A percentile compares a stretch with the other conserved stretches of the same genome.
Conservation (phyloP, 2,888 invertebrate genomes). For the Saturnia japonica region DNA sequence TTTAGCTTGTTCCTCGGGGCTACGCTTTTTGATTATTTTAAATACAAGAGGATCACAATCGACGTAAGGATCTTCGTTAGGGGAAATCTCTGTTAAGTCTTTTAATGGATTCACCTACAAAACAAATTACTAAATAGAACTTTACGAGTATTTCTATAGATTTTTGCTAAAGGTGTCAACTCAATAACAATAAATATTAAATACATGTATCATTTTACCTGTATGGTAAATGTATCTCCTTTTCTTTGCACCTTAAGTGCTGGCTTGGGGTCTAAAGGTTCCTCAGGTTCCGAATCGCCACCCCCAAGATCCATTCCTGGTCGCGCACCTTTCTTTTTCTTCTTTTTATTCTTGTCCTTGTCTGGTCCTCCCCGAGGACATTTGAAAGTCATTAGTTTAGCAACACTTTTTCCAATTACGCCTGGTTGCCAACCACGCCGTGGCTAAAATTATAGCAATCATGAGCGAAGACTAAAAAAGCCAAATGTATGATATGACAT, state of each 20-base stretch:
- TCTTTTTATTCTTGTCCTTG: constrained; percentile 66
- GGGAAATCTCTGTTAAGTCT: constrained; percentile 79
- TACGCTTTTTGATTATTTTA: constrained; percentile 84
- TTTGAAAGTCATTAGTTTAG: constrained; percentile 72
- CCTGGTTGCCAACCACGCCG: constrained; percentile 83
- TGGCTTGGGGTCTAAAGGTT: constrained; percentile 81
- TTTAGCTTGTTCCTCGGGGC: constrained; percentile 78
- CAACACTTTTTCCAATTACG: constrained; percentile 75
- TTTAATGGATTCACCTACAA: constrained; percentile 84
- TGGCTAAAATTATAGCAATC: constrained; percentile 40
- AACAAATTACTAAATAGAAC: background rate
- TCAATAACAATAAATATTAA: background rate
- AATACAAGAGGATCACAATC: constrained; percentile 86
- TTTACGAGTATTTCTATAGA: background rate
- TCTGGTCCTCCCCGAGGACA: constrained; percentile 61
- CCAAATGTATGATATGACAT: background rate
- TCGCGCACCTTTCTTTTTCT: constrained; percentile 57
- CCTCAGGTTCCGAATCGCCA: constrained; percentile 72
- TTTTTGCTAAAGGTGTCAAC: background rate
- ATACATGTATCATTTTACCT: constrained; percentile 50
- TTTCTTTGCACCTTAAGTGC: constrained; percentile 85
- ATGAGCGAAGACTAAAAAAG: no score
- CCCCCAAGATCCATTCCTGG: constrained; percentile 53
- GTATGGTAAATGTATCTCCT: constrained; percentile 84
- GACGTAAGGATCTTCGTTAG: constrained; percentile 85